Conservation (phyloP, 2,797 vertebrate genomes). For the Emys orbicularis region DNA sequence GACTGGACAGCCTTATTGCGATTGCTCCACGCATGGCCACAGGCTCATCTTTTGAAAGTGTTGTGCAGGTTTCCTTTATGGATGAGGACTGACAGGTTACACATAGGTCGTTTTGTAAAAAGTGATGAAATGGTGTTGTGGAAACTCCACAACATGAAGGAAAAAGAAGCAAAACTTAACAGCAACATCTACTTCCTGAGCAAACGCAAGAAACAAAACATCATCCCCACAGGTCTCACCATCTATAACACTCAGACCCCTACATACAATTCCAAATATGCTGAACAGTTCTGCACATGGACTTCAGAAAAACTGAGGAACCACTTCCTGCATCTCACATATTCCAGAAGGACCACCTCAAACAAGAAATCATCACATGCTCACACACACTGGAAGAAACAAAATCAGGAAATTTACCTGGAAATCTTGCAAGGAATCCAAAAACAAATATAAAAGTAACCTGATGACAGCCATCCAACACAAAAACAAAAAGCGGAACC, state of each 20-base stretch:
- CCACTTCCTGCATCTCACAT: too few relatives aligned
- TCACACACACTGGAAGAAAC: neutral
- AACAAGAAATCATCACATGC: neutral
- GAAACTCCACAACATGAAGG: neutral
- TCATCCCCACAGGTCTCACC: too few relatives aligned
- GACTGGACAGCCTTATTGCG: neutral
- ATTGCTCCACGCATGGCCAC: neutral
- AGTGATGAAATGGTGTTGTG: neutral
- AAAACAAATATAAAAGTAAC: neutral
- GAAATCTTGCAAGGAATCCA: neutral
- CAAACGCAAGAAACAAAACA: too few relatives aligned
- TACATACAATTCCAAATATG: too few relatives aligned
- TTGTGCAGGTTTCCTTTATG: too few relatives aligned
- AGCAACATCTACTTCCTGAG: too few relatives aligned
- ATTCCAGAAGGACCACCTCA: too few relatives aligned
- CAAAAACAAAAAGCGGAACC: neutral
- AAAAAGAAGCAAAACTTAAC: neutral
- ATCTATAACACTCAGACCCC: too few relatives aligned
- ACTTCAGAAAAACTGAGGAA: too few relatives aligned
- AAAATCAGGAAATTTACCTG: neutral
- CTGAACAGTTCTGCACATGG: too few relatives aligned
- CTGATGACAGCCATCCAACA: neutral
- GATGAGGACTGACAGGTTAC: neutral
- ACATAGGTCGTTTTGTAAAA: neutral
- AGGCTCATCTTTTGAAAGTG: too few relatives aligned